Evolutionary conservation across 2,888 invertebrate species (phyloP).

Genomic region (Acrobasis consociella): DNA sequence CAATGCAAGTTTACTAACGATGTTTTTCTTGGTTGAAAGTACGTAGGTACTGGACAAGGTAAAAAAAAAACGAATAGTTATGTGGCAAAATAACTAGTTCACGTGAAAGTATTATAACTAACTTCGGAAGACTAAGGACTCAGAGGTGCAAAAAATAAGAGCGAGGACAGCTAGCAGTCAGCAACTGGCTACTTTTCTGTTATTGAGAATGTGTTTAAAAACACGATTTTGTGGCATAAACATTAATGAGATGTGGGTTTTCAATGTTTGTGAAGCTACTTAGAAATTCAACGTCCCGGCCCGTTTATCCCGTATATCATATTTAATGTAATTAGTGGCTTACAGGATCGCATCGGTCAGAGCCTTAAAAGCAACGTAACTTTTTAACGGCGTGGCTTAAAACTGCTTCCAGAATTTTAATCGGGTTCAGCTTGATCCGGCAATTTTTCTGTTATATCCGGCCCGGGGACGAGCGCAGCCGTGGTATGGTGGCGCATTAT

Average conservation of each 20-base stretch:
- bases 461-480: constrained; percentile 47
- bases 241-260: neutral
- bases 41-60: no score
- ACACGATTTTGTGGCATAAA: neutral
- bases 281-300: neutral
- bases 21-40: no score
- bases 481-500: constrained; percentile 67
- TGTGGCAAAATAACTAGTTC: no score
- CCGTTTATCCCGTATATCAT: constrained; percentile 14
- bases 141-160: no score
- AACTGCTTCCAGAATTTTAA: constrained; percentile 64
- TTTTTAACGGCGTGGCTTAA: constrained; percentile 51
- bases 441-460: constrained; percentile 77
- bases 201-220: neutral
- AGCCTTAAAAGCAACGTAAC: constrained; percentile 53
- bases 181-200: neutral
- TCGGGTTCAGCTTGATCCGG: constrained; percentile 61
- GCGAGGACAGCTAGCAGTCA: no score
- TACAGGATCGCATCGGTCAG: constrained; percentile 41
- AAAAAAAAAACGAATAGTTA: no score
- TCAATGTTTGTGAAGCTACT: neutral
- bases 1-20: no score
- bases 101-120: no score
- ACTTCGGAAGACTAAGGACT: no score
- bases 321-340: constrained; percentile 41